Evolutionary conservation across 2,797 vertebrate species (phyloP), one percentile per base, ranked within the genome.

Genomic region (Pteropus rufus): DNA sequence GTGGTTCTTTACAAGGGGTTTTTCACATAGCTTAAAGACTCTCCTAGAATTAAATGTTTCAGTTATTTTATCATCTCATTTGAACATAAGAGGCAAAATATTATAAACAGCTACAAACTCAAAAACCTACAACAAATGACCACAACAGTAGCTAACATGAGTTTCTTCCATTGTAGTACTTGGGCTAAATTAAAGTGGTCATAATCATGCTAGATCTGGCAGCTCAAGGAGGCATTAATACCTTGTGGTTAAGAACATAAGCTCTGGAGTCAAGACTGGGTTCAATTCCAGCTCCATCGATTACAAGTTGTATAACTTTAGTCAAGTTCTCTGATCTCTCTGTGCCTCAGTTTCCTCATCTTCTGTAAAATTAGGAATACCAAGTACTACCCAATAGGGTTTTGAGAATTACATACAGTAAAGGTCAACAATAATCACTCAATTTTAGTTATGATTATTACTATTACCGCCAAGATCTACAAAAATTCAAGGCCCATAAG

Each of bases 111-210:
- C 60, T 90, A 94, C 24, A 39, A 89, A 80, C 72, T 81, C 64
- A 83, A 41, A 87, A 34, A 89, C 60, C 15, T 73, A 62, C 90
- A 91, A 91, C 62, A 95, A 94, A 88, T 72, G 23, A 69, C 72
- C 52, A 54, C 54, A 58, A 67, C 1, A 77, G 54, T 34, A 94
- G 36, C 34, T 83, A 92, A 86, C 31, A 75, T 29, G 44, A 93
- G 82, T n/a, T 91, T 93, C 70, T 97, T 95, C 41, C 39, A 65
- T 7, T 26, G 8, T 72, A 87, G 95, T 69, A 92, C 21, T 44
- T 86, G 26, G 15, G 46, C 80, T 93, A 79, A 96, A 95, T 88
- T 91, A 65, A 97, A 96, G 93, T 86, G 62, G 21, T 67, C 67
- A 96, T 81, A 94, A 95, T 96, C 72, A 76, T 9, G 1, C 70